Percentiles rank a stretch among this genome's conserved stretches.
phyloP scores from a whole-genome alignment of 2,113 vertebrate genomes.

The Nestor notabilis region DNA sequence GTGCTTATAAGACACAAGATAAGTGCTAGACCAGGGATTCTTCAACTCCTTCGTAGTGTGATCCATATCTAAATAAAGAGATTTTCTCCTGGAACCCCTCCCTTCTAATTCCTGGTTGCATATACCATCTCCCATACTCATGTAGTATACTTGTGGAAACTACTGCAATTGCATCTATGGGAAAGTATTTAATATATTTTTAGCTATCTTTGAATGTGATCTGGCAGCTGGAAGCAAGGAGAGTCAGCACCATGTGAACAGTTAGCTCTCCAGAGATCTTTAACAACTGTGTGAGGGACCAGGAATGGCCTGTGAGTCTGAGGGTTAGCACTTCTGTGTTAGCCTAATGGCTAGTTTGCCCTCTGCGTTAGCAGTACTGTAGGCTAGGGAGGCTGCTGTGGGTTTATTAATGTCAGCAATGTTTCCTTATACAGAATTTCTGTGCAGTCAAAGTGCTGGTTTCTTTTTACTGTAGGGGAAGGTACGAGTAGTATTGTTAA shows the following conservation, averaged over 20 bases:
- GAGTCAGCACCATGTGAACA: slow-evolving; percentile 31
- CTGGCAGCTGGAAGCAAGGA: slow-evolving; percentile 52
- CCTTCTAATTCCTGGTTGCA: slow-evolving; percentile 51
- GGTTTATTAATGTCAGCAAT: not conserved
- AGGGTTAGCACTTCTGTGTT: not conserved
- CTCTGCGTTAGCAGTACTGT: not conserved
- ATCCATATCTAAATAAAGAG: slow-evolving; percentile 51
- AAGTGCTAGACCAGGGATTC: slow-evolving; percentile 38
- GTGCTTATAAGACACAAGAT: slow-evolving; percentile 24
- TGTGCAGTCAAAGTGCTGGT: not conserved
- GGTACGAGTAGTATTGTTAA: not conserved
- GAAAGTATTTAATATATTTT: slow-evolving; percentile 72
- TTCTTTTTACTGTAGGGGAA: not conserved
- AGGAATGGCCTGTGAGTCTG: not conserved
- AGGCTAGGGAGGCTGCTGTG: not conserved
- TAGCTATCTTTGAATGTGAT: slow-evolving; percentile 63
- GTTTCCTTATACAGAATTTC: not conserved
- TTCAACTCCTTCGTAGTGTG: not conserved
- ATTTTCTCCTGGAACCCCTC: slow-evolving; percentile 34
- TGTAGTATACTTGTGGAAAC: slow-evolving; percentile 54
- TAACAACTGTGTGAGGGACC: slow-evolving; percentile 4
- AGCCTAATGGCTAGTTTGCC: not conserved
- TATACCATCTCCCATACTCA: slow-evolving; percentile 12
- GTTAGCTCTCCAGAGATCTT: slow-evolving; percentile 12
- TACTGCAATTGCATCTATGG: slow-evolving; percentile 62